Percentiles rank a stretch among this genome's conserved stretches.
Conservation (phyloP, 2,113 vertebrate genomes). For the Platichthys stellatus region DNA sequence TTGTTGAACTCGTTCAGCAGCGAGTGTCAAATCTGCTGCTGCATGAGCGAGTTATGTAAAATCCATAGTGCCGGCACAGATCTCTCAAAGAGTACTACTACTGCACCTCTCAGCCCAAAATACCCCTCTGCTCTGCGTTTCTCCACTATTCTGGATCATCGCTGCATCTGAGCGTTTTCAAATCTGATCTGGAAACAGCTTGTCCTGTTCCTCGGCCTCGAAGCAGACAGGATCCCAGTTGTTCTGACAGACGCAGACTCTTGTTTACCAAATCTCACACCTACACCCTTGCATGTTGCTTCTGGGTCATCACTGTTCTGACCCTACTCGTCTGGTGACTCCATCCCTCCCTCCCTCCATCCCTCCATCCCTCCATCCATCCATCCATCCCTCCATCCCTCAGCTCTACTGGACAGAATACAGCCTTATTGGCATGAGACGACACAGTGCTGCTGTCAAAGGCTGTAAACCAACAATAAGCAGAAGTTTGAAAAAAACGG, state of each 20-base stretch:
- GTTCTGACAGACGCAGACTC: neutral
- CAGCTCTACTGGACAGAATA: conserved; percentile 10
- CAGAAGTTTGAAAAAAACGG: neutral
- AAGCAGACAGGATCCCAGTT: too few relatives aligned
- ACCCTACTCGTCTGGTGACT: conserved; percentile 8
- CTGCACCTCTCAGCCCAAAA: conserved; percentile 42
- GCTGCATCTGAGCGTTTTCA: too few relatives aligned
- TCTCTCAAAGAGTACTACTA: conserved; percentile 27
- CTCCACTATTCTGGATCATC: neutral
- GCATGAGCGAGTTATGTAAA: conserved; percentile 60
- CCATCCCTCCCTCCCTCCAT: neutral
- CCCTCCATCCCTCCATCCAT: neutral
- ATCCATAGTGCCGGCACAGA: neutral
- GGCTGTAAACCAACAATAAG: neutral
- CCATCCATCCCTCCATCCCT: conserved; percentile 3
- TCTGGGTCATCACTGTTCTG: conserved; percentile 48
- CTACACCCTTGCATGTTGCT: conserved; percentile 16
- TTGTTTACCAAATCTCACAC: neutral
- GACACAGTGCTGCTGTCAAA: conserved; percentile 48
- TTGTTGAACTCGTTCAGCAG: conserved; percentile 31
- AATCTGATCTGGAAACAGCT: too few relatives aligned
- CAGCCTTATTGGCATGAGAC: conserved; percentile 36
- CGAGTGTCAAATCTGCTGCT: conserved; percentile 3
- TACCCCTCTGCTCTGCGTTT: conserved; percentile 23
- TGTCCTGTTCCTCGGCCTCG: neutral